Evolutionary conservation across 2,888 invertebrate genomes (phyloP).

Genomic region (Melikaiella ostensackeni): DNA sequence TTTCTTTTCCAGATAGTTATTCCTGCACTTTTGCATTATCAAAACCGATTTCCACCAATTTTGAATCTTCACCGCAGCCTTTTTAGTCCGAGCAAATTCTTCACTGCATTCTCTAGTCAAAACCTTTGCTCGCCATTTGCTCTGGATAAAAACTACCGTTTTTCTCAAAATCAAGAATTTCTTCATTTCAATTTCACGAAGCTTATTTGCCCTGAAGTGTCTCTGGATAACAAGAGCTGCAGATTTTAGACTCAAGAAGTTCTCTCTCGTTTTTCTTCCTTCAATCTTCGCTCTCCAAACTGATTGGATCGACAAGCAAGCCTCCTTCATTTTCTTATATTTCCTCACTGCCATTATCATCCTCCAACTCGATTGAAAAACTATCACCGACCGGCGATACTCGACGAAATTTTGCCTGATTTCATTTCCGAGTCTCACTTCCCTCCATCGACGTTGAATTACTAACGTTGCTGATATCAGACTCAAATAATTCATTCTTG

Average conservation of each 20-base stretch:
- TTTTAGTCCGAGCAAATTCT: not conserved
- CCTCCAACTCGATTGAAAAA: constrained; percentile 64
- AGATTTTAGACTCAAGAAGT: constrained; percentile 60
- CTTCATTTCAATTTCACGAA: not conserved
- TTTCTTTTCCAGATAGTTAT: constrained; percentile 50
- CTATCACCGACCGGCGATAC: constrained; percentile 52
- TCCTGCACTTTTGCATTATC: constrained; percentile 47
- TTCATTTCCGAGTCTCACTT: constrained; percentile 56
- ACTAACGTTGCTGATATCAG: constrained; percentile 66
- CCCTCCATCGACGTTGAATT: constrained; percentile 69
- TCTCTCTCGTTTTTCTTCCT: constrained; percentile 61
- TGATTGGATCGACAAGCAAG: constrained; percentile 78
- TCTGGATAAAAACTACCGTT: constrained; percentile 35
- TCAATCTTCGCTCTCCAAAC: constrained; percentile 68
- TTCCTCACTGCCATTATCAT: constrained; percentile 64
- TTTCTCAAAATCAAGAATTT: constrained; percentile 15
- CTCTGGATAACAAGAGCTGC: constrained; percentile 63
- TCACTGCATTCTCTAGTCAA: not conserved
- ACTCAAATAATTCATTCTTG: constrained; percentile 47
- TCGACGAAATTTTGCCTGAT: constrained; percentile 49
- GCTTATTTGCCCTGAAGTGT: constrained; percentile 41
- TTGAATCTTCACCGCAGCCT: constrained; percentile 64
- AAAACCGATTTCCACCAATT: constrained; percentile 50
- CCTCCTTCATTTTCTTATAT: constrained; percentile 75
- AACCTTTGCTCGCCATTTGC: constrained; percentile 35